A percentile compares a stretch with the other conserved stretches of the same genome.
phyloP scores from a whole-genome alignment of 2,113 vertebrate genomes.

The Phalacrocorax pelagicus region DNA sequence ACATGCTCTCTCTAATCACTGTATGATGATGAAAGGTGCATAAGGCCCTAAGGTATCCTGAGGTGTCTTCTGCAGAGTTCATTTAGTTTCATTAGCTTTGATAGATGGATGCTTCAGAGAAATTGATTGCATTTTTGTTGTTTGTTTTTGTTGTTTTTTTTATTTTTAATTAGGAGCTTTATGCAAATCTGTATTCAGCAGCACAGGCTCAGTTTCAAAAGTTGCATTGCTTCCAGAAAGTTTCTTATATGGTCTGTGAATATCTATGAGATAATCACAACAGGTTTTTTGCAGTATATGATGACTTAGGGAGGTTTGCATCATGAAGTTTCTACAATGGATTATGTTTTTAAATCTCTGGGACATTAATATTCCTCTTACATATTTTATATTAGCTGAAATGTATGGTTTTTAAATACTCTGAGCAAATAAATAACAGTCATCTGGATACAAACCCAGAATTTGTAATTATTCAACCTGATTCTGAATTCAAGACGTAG shows the following conservation, averaged over 20 bases:
- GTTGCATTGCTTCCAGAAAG: background rate
- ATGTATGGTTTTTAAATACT: background rate
- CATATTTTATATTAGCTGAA: background rate
- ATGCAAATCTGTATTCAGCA: background rate
- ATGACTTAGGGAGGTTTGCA: background rate
- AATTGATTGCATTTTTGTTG: background rate
- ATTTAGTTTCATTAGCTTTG: background rate
- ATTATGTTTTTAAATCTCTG: background rate
- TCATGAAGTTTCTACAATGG: rapidly evolving
- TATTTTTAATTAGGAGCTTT: background rate
- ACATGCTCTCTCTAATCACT: background rate
- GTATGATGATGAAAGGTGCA: background rate
- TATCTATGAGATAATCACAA: background rate
- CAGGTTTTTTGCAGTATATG: background rate
- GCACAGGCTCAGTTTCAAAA: background rate
- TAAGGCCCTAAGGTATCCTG: background rate
- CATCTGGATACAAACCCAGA: background rate
- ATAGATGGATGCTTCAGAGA: background rate
- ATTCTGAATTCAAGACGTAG: background rate
- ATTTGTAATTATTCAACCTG: background rate
- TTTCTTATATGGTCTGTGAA: background rate
- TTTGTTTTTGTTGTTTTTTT: background rate
- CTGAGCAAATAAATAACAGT: background rate
- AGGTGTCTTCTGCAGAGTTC: background rate
- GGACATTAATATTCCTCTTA: background rate